phyloP scores from a whole-genome alignment of 2,797 vertebrate species.

The Lophotriccus pileatus region DNA sequence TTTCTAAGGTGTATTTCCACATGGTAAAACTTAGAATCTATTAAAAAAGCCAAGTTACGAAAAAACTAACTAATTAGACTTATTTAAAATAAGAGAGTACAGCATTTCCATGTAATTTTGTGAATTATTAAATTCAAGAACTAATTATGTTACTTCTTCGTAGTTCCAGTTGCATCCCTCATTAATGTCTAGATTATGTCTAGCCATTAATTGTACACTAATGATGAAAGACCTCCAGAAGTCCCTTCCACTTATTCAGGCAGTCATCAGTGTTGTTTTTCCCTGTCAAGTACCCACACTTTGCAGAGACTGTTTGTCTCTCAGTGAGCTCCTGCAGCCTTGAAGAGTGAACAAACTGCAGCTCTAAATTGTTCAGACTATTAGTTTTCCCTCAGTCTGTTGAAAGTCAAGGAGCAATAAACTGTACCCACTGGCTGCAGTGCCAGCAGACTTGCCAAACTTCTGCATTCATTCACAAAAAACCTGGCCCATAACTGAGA shows the following conservation, averaged over 20 bases:
- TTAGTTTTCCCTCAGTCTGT: background rate
- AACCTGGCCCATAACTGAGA: background rate
- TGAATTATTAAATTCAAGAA: background rate
- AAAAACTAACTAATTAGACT: background rate
- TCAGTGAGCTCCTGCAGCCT: background rate
- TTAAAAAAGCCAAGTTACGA: background rate
- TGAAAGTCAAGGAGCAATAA: background rate
- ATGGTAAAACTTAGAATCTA: background rate
- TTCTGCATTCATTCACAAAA: background rate
- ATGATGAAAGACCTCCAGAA: constrained; percentile 12
- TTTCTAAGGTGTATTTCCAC: background rate
- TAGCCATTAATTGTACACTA: constrained; percentile 29
- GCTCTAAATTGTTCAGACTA: background rate
- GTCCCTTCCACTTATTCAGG: background rate
- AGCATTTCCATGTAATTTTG: background rate
- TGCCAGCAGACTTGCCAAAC: background rate
- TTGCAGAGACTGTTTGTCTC: background rate
- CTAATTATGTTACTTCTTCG: constrained; percentile 34
- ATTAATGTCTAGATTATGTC: constrained; percentile 20
- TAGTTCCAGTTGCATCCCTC: background rate
- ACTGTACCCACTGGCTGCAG: background rate
- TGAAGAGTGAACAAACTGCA: background rate
- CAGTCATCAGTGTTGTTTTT: background rate
- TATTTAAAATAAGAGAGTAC: background rate
- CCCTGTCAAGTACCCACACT: background rate